These are phyloP conservation scores for Bombus superbus DNA, from an alignment of 1,140 invertebrate genomes.

Conservation along the genomic window DNA sequence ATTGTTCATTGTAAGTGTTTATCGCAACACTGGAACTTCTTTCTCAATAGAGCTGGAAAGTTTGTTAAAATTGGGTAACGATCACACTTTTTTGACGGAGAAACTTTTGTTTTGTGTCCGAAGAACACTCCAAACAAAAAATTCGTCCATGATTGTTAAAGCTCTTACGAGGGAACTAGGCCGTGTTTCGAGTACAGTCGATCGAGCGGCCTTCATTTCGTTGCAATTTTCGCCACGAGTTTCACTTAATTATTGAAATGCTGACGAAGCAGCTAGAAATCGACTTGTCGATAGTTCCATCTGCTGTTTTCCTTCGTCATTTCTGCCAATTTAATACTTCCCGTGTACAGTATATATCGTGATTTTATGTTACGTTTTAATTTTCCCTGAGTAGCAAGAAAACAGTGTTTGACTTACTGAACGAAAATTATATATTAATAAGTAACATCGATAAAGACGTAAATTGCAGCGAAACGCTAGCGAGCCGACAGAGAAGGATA, in stretches of 20 bases:
- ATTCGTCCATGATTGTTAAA: constrained; percentile 15
- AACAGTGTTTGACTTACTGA: too few relatives aligned
- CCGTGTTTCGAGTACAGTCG: constrained; percentile 32
- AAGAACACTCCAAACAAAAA: not conserved
- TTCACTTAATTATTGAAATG: constrained; percentile 62
- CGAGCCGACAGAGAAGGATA: not conserved
- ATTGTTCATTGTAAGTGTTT: not conserved
- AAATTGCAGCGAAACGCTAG: not conserved
- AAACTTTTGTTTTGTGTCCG: not conserved
- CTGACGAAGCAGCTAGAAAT: constrained; percentile 44
- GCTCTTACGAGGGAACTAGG: constrained; percentile 25
- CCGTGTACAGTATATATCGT: too few relatives aligned
- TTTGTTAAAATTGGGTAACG: not conserved
- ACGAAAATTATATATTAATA: not conserved
- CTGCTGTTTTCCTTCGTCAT: not conserved
- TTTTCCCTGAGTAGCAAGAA: not conserved
- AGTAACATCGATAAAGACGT: not conserved
- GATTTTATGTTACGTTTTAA: not conserved
- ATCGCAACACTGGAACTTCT: not conserved
- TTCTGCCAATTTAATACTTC: not conserved
- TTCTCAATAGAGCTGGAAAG: not conserved
- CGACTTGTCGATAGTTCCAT: not conserved
- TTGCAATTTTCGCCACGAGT: constrained; percentile 41
- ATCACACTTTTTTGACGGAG: too few relatives aligned
- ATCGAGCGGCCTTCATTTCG: constrained; percentile 54